Base-by-base conservation (phyloP, 2,797 vertebrate genomes). In the Arvicola amphibius region DNA sequence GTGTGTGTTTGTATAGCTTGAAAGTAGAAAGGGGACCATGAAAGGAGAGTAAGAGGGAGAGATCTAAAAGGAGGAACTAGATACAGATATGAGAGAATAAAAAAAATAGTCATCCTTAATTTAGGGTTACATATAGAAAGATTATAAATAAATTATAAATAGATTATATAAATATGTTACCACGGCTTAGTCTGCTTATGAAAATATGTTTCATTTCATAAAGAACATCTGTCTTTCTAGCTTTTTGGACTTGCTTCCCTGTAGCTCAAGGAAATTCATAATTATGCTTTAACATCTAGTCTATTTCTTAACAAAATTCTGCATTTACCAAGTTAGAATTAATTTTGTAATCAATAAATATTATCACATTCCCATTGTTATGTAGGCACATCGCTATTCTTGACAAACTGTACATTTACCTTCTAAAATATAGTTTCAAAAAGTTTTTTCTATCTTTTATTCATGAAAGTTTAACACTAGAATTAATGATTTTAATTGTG, bases 401-500 rank as follows among this genome's bases (percentile, higher is more conserved):
- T 80, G 21, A 23, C 32, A 93, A 78, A 86, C 90, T 53, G 85
- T 34, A 78, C 16, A 65, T 71, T 96, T 34, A 85, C 40, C 74
- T 74, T 97, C 96, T 40, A 91, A 80, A 88, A 65, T 81, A 74
- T 69, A 88, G 43, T 94, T 91, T 80, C 40, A 78, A 25, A 91
- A 91, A 25, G 73, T 51, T 80, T 91, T 37, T 25, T 34, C 2
- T 29, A 79, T 73, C 48, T 90, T 95, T 96, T 93, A 96, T 91
- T 69, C 88, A 67, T 56, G 53, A 87, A 93, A 77, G 51, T 91
- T 94, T 95, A 83, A 88, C 86, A 69, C 88, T 92, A 77, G 69
- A 95, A 93, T 95, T 86, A 95, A 92, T 97, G 95, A 94, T 88
- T 96, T 96, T 94, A 94, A 97, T 94, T 94, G 19, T 95, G n/a